Evolutionary conservation across 2,888 invertebrate genomes (phyloP).

Genomic region (Idaea aversata): DNA sequence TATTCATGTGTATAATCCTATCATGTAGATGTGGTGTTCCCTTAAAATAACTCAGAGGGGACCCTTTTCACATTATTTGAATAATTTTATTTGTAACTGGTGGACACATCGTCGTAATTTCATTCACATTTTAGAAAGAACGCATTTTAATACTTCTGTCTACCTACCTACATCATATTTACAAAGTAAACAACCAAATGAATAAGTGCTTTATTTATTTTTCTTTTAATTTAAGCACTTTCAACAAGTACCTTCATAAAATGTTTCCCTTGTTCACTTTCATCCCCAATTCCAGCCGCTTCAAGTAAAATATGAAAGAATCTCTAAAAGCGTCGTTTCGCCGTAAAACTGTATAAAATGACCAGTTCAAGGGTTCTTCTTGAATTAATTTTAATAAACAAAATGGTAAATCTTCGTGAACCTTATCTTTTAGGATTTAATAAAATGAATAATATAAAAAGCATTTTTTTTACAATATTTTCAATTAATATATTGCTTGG

Average conservation of each 20-base stretch:
- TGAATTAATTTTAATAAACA: neutral
- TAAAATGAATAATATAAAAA: too few species aligned
- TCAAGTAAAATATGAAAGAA: neutral
- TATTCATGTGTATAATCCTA: neutral
- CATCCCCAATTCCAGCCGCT: neutral
- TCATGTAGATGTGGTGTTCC: neutral
- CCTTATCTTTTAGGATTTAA: neutral
- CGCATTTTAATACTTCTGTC: neutral
- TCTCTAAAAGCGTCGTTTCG: neutral
- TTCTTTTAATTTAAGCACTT: neutral
- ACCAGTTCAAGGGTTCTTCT: neutral
- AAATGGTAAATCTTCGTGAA: neutral
- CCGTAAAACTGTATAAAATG: neutral
- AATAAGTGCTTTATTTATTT: neutral
- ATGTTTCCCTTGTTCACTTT: neutral
- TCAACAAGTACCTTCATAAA: neutral
- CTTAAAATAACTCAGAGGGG: neutral
- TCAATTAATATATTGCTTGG: too few species aligned
- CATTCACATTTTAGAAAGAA: neutral
- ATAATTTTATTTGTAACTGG: neutral
- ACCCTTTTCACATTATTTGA: slow-evolving; percentile 1
- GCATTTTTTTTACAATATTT: too few species aligned
- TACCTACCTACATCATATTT: neutral
- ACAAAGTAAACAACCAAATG: neutral
- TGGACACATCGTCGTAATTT: neutral